phyloP scores from a whole-genome alignment of 2,797 vertebrate genomes.

The Gadopsis bispinosus region DNA sequence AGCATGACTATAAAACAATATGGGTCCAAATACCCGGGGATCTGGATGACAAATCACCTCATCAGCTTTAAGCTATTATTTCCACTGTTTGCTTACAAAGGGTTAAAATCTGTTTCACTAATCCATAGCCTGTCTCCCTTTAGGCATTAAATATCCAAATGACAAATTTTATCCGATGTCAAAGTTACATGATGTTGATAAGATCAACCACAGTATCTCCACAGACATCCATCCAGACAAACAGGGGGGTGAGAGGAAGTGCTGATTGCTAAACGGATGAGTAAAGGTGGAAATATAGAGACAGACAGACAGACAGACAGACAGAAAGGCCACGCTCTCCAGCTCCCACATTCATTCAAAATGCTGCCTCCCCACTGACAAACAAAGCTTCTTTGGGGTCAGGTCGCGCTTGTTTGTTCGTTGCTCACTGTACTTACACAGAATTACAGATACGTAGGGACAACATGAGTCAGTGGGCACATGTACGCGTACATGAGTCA shows the following conservation, averaged over 20 bases:
- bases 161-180: constrained; percentile 32
- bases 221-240: constrained; percentile 17
- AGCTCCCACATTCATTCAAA: constrained; percentile 60
- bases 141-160: constrained; percentile 13
- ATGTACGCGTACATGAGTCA: constrained; percentile 47
- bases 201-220: constrained; percentile 29
- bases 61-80: constrained; percentile 11
- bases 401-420: constrained; percentile 35
- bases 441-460: constrained; percentile 49
- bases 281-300: constrained; percentile 52
- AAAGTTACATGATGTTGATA: constrained; percentile 22
- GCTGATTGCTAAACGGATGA: constrained; percentile 35
- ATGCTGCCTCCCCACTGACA: constrained; percentile 17
- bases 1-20: background rate
- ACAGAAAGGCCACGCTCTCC: constrained; percentile 24
- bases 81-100: constrained; percentile 9
- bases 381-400: constrained; percentile 47
- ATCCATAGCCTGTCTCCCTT: constrained; percentile 29
- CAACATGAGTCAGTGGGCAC: constrained; percentile 63
- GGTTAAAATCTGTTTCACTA: constrained; percentile 40
- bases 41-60: background rate
- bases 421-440: constrained; percentile 37
- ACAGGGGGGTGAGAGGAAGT: constrained; percentile 23
- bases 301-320: constrained; percentile 27
- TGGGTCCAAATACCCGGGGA: background rate